Percentiles rank a stretch among this genome's conserved stretches.
phyloP scores from a whole-genome alignment of 2,888 invertebrate species.

The Oxyteleia sp. region DNA sequence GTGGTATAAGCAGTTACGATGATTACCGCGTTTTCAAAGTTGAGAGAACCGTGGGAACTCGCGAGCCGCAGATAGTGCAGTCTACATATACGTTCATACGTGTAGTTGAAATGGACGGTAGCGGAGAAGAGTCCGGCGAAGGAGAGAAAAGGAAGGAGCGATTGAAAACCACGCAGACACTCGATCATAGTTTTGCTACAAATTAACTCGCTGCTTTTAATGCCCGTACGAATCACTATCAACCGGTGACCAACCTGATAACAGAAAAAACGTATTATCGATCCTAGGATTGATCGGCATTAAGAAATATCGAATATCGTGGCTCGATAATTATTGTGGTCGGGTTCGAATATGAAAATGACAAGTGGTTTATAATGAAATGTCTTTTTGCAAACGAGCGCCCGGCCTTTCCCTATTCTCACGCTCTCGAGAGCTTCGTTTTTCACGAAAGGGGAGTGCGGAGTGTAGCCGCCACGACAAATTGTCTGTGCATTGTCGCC shows the following conservation, averaged over 20 bases:
- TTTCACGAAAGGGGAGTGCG: conserved; percentile 70
- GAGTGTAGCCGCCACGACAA: conserved; percentile 75
- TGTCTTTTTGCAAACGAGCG: conserved; percentile 46
- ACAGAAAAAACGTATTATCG: conserved; percentile 18
- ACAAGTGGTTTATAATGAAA: conserved; percentile 50
- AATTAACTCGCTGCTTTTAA: conserved; percentile 79
- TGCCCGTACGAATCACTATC: conserved; percentile 9
- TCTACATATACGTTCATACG: conserved; percentile 76
- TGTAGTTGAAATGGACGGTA: conserved; percentile 59
- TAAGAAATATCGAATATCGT: conserved; percentile 5
- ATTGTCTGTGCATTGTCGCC: conserved; percentile 81
- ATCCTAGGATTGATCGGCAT: conserved; percentile 18
- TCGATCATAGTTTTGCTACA: conserved; percentile 81
- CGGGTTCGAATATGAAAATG: conserved; percentile 36
- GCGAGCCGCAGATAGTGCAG: conserved; percentile 80
- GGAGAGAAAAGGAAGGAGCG: conserved; percentile 42
- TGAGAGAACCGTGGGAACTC: conserved; percentile 86
- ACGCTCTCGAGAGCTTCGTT: conserved; percentile 72
- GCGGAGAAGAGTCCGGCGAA: conserved; percentile 53
- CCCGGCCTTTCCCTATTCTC: conserved; percentile 71
- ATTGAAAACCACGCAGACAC: conserved; percentile 73
- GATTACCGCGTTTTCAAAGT: conserved; percentile 86
- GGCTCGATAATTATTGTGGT: conserved; percentile 22
- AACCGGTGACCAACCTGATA: background rate
- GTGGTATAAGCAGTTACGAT: conserved; percentile 85